These are phyloP conservation scores for Drosophila pectinifera DNA, from an alignment of 1,140 invertebrate genomes.

Conservation along the genomic window DNA sequence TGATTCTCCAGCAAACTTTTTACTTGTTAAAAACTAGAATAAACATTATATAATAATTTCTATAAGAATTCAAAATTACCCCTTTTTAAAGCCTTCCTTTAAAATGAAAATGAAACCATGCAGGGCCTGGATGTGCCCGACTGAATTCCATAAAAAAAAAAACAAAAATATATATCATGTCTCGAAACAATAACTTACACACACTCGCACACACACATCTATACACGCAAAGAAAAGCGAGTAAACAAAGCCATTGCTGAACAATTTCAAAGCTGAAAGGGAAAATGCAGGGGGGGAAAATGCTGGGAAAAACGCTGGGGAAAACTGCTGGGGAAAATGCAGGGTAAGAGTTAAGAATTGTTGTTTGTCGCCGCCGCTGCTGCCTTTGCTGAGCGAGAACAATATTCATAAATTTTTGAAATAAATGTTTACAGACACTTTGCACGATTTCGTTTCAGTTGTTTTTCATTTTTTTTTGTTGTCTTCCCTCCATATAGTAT, in stretches of 20 bases:
- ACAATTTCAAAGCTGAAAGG: conserved; percentile 58
- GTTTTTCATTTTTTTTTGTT: conserved; percentile 5
- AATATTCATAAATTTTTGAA: conserved; percentile 62
- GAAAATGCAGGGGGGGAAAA: conserved; percentile 7
- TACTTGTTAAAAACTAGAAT: too few species aligned
- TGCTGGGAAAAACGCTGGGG: neutral
- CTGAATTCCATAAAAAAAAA: conserved; percentile 27
- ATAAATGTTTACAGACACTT: conserved; percentile 76
- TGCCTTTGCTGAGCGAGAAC: conserved; percentile 29
- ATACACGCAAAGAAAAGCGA: conserved; percentile 37
- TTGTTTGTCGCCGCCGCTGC: conserved; percentile 40
- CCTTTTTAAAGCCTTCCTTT: neutral
- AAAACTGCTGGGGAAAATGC: too few species aligned
- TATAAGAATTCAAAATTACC: neutral
- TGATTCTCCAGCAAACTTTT: too few species aligned
- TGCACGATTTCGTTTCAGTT: conserved; percentile 56
- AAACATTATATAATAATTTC: too few species aligned
- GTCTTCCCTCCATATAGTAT: neutral
- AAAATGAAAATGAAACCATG: conserved; percentile 1
- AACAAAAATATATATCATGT: conserved; percentile 51
- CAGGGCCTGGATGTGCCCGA: conserved; percentile 19
- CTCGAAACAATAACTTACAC: conserved; percentile 70
- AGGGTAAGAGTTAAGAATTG: conserved; percentile 27
- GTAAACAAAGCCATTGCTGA: conserved; percentile 54
- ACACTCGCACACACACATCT: conserved; percentile 42